Evolutionary conservation across 1,140 invertebrate species (phyloP), one percentile per base, ranked within the genome.

Genomic region (Muscidifurax raptorellus): DNA sequence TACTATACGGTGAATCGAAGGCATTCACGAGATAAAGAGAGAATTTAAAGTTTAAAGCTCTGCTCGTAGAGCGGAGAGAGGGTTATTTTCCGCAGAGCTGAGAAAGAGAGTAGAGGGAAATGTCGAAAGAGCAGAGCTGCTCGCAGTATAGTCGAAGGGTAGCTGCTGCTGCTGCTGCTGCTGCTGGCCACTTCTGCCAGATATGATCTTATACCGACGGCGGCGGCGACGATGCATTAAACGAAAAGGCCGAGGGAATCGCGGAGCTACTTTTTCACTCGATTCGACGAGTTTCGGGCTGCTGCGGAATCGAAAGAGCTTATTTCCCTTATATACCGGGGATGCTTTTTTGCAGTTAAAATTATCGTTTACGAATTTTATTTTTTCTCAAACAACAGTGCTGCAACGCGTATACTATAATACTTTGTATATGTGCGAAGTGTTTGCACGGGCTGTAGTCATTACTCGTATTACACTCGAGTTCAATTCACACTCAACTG

Each of bases 31-130:
- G 91, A 93, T 93, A 93, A 92, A 92, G 89, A 92, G 89, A 86
- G 89, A 90, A 91, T 91, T 92, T 91, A 88, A 92, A 92, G 88
- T 93, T 92, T 93, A 91, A 91, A 92, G 90, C 89, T 87, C 86
- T 6, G 52, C 2, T 59, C 52, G 52, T 59, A 86, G 13, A 81
- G 67, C 25, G 81, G 84, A 88, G 83, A 87, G 87, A 88, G 88
- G 86, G 85, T 89, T 88, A 85, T 87, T 69, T 86, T 84, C 40
- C 76, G 75, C 78, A 59, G 47, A 52, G 76, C 84, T 44, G 32
- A n/a, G 32, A 36, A 81, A 85, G 72, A 86, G 84, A 82, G 80
- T 81, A 80, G 75, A 72, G 69, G 44, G 71, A 82, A 84, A 85
- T 47, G 44, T 47, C 13, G 44, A 18, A 47, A 47, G 44, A 15